These are phyloP conservation scores for Lysandra coridon DNA, from an alignment of 2,888 invertebrate genomes.

Conservation along the genomic window DNA sequence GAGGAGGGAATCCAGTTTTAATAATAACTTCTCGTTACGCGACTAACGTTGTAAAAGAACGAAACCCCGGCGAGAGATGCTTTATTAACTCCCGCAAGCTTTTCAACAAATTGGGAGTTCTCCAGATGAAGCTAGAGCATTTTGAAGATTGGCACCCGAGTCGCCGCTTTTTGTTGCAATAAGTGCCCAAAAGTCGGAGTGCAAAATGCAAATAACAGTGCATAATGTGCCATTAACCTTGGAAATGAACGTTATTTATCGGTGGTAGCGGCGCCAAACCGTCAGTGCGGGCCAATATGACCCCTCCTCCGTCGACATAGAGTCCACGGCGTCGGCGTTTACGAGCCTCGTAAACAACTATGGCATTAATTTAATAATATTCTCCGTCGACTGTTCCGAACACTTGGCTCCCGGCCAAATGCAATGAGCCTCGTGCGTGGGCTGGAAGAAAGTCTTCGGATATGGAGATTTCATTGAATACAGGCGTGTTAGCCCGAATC, in stretches of 20 bases:
- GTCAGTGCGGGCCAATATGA: neutral
- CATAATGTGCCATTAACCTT: conserved; percentile 34
- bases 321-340: neutral
- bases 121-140: neutral
- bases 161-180: neutral
- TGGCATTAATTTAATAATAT: conserved; percentile 40
- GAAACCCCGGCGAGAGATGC: neutral
- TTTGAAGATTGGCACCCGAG: neutral
- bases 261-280: conserved; percentile 27
- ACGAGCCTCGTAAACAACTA: conserved; percentile 35
- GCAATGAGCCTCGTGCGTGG: conserved; percentile 41
- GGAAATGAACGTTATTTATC: conserved; percentile 39
- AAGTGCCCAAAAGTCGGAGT: conserved; percentile 24
- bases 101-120: neutral
- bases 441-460: conserved; percentile 28
- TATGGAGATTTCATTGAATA: conserved; percentile 31
- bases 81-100: neutral
- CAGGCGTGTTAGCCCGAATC: conserved; percentile 19
- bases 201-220: conserved; percentile 31
- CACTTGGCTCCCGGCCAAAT: conserved; percentile 39
- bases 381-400: conserved; percentile 37
- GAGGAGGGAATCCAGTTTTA: conserved; percentile 25
- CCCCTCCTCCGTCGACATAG: conserved; percentile 15
- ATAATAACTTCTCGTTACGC: conserved; percentile 17
- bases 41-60: neutral